Evolutionary conservation across 1,140 invertebrate species (phyloP).

Genomic region (Drosophila kanapiae): DNA sequence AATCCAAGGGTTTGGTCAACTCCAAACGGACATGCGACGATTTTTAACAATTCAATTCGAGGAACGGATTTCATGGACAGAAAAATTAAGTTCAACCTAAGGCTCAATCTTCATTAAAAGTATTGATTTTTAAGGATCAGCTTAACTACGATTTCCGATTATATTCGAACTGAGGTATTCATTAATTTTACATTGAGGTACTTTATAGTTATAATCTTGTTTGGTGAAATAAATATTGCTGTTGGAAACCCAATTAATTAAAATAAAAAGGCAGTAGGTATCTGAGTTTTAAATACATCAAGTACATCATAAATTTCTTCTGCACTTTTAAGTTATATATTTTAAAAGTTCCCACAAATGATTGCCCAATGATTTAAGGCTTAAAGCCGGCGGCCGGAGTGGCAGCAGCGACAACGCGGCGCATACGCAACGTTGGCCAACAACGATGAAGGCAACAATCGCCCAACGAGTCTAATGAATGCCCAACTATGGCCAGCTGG

Average conservation of each 20-base stretch:
- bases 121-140: neutral
- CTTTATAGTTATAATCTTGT: no score
- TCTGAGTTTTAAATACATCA: no score
- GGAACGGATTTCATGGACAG: neutral
- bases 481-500: conserved; percentile 42
- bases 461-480: conserved; percentile 48
- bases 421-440: conserved; percentile 50
- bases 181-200: neutral
- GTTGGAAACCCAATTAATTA: no score
- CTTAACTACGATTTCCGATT: neutral
- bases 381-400: conserved; percentile 13
- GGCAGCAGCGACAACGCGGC: conserved; percentile 17
- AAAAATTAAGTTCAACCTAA: neutral
- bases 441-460: conserved; percentile 23
- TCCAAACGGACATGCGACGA: neutral
- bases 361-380: conserved; percentile 12
- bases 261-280: no score
- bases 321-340: neutral
- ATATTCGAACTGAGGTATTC: no score
- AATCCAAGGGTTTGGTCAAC: conserved; percentile 22
- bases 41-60: conserved; percentile 9
- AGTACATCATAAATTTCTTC: no score
- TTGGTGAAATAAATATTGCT: no score
- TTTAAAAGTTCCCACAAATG: conserved; percentile 1
- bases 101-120: neutral